Evolutionary conservation across 2,113 vertebrate species (phyloP), one percentile per base, ranked within the genome.

Genomic region (Forbesichthys agassizii): DNA sequence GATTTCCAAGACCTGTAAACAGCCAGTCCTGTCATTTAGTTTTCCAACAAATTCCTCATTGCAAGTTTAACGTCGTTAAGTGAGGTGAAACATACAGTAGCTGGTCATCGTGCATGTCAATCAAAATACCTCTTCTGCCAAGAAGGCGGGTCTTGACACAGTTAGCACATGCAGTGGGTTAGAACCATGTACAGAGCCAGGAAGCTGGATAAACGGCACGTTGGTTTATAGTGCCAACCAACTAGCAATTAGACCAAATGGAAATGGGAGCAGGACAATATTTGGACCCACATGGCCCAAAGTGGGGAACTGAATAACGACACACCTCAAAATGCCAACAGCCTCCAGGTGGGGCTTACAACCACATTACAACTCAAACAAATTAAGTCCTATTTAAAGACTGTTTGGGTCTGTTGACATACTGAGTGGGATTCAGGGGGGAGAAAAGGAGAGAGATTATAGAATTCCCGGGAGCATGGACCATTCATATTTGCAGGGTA

Each of bases 401-500:
- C 57, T 3, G 11, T 16, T 2, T 18, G 20, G 51, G 20, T 52
- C 65, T 64, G 11, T 42, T 42, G 36, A 42, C 36, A 42, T 42
- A 42, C 36, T 42, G 36, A 8, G 36, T 1, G 36, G 7, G 36
- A 42, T 5, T 6, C 5, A 42, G 54, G 53, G 47, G 49, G 12
- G 16, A n/a, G 63, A 65, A 20, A 16, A 11, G 33, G 16, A 57
- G 54, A 74, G 13, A 11, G 48, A 75, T 88, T 86, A 84, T 83
- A 75, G 83, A 88, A 74, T 81, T 88, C 87, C 79, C 87, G 66
- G 8, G 84, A 81, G 89, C 76, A 71, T 27, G 3, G 48, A 64
- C 67, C 64, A 67, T 83, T 85, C 82, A 73, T 81, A 86, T 81
- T 75, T 78, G 74, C 68, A 62, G 71, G 71, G 58, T 76, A 71